These are phyloP conservation scores for Podotricha telesiphe DNA, from an alignment of 2,888 invertebrate species.

Conservation along the genomic window DNA sequence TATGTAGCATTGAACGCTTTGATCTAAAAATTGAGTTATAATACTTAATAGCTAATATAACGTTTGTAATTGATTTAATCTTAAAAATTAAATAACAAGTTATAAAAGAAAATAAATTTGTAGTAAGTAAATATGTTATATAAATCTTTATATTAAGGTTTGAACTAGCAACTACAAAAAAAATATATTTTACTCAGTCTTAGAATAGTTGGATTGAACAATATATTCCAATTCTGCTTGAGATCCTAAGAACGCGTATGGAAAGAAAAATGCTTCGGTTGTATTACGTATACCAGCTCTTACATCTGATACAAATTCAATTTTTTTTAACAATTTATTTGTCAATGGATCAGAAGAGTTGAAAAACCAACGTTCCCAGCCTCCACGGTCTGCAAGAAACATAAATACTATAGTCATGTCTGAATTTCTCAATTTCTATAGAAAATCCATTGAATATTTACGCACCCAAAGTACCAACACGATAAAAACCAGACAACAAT, in stretches of 20 bases:
- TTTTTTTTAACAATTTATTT: slow-evolving; percentile 84
- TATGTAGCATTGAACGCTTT: slow-evolving; percentile 87
- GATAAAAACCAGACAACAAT: slow-evolving; percentile 86
- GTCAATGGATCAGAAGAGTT: slow-evolving; percentile 87
- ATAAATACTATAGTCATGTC: neutral
- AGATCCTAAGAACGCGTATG: slow-evolving; percentile 90
- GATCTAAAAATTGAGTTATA: slow-evolving; percentile 58
- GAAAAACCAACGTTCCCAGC: slow-evolving; percentile 89
- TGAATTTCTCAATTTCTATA: no score
- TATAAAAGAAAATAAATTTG: no score
- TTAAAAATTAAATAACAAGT: no score
- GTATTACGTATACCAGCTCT: slow-evolving; percentile 88
- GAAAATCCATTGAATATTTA: neutral
- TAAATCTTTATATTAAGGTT: no score
- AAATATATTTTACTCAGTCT: slow-evolving; percentile 59
- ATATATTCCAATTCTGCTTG: slow-evolving; percentile 88
- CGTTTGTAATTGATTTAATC: no score
- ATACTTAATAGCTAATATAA: no score
- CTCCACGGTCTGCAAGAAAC: slow-evolving; percentile 85
- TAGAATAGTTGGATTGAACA: slow-evolving; percentile 87
- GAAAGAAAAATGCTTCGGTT: slow-evolving; percentile 90
- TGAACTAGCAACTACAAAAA: neutral
- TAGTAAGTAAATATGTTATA: no score
- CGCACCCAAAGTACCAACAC: slow-evolving; percentile 88
- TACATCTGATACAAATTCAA: slow-evolving; percentile 87